Base-by-base conservation (phyloP, 1,140 invertebrate genomes). In the Leptoteleia sp. region DNA sequence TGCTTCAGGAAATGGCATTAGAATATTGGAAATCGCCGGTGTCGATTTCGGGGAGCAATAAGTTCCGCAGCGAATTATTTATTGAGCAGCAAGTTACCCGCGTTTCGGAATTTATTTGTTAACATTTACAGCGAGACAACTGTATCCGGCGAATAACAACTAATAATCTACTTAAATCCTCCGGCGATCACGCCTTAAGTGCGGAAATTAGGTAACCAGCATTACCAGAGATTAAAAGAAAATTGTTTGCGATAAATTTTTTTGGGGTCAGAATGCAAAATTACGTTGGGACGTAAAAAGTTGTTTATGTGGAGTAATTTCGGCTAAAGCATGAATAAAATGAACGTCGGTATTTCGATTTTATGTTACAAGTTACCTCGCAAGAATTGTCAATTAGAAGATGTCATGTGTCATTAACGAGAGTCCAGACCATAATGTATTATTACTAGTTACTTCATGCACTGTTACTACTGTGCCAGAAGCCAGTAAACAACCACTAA, bases 401-500 rank as follows among this genome's bases (percentile, higher is more conserved):
- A 64, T 11, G 35, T 11, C 22, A 11, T 48, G 11, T 29, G 29
- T 42, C 45, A 42, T 50, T 50, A 65, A 52, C 19, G 31, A 17
- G 8, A 50, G 33, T 9, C 40, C 15, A 22, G 35, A 47, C 31
- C 62, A 45, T 43, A 9, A 25, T 38, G 27, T 38, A 25, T 57
- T 59, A 70, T 48, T 62, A 62, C 35, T 59, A 35, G 55, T 61
- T 62, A 55, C 38, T 54, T 55, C 42, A 43, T 33, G 16, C 16
- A 27, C 42, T 29, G 22, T 27, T 52, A 33, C n/a, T 42, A 40
- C 48, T 59, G 52, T 27, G 54, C 12, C 17, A 8, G 52, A 55
- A 65, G 42, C 29, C 43, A 52, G 71, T 50, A 75, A 75, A 59
- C 45, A 65, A 65, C 35, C 71, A 54, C 61, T 65, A 75, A 75